Conservation (phyloP, 2,113 vertebrate species). For the Marmota monax region DNA sequence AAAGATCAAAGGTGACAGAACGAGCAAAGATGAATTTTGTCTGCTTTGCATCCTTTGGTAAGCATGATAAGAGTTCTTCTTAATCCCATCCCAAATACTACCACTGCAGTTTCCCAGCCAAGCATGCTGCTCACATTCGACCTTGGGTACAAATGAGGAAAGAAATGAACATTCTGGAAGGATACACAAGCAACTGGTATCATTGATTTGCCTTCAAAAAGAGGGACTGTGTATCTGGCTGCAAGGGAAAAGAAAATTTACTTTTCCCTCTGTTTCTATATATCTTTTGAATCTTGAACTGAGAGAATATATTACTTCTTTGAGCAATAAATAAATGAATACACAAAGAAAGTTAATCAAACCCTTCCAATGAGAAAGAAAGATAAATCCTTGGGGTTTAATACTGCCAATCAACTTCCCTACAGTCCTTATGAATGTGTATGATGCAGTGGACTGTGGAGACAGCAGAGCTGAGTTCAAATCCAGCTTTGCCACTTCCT, state of each 20-base stretch:
- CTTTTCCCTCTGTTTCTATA: slow-evolving; percentile 39
- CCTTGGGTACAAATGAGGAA: neutral
- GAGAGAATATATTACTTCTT: slow-evolving; percentile 25
- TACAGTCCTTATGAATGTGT: neutral
- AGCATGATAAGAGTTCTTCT: neutral
- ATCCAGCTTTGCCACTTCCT: neutral
- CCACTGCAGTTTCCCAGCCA: neutral
- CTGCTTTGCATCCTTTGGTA: neutral
- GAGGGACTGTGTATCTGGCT: neutral
- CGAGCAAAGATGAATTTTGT: neutral
- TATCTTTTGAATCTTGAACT: slow-evolving; percentile 30
- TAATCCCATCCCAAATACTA: neutral
- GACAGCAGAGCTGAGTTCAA: slow-evolving; percentile 37
- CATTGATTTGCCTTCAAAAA: neutral
- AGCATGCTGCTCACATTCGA: neutral
- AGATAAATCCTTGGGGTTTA: slow-evolving; percentile 14
- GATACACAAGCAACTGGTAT: neutral
- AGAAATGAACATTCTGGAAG: slow-evolving; percentile 39
- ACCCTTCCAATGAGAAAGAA: slow-evolving; percentile 46
- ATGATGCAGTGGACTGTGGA: neutral
- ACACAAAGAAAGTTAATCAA: slow-evolving; percentile 22
- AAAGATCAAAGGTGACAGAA: neutral
- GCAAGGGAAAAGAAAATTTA: neutral
- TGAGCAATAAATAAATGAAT: slow-evolving; percentile 51
- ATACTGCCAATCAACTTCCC: neutral